Percentiles rank a stretch among this genome's conserved stretches.
Conservation (phyloP, 2,888 invertebrate species). For the Macrophya annulata region DNA sequence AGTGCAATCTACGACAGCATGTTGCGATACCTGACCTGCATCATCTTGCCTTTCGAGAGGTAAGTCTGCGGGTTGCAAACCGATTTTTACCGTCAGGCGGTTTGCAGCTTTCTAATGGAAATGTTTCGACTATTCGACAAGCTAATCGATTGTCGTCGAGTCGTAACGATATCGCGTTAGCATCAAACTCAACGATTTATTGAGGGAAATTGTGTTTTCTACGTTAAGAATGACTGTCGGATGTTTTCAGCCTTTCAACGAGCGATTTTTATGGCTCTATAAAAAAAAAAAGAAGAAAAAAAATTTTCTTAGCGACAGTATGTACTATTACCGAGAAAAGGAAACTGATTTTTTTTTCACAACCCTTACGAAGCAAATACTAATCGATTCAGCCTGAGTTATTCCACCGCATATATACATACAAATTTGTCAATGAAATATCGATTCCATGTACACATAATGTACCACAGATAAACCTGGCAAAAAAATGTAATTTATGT, state of each 20-base stretch:
- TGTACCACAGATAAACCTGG: background rate
- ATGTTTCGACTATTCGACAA: constrained; percentile 36
- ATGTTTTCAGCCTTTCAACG: constrained; percentile 35
- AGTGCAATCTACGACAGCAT: background rate
- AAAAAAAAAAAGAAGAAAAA: background rate
- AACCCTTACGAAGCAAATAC: constrained; percentile 24
- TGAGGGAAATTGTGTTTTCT: constrained; percentile 34
- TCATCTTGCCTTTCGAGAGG: background rate
- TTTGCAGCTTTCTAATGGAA: constrained; percentile 21
- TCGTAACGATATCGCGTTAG: constrained; percentile 36
- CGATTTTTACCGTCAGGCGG: constrained; percentile 20
- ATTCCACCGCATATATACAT: background rate
- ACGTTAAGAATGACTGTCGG: constrained; percentile 20
- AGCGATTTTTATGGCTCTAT: constrained; percentile 33
- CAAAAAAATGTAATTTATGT: background rate
- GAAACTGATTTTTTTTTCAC: background rate
- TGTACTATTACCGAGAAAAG: constrained; percentile 14
- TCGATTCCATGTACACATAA: background rate
- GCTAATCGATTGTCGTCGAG: constrained; percentile 39
- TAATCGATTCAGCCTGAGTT: constrained; percentile 7
- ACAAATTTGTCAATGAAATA: constrained; percentile 1
- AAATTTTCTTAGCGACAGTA: background rate
- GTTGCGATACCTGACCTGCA: constrained; percentile 16
- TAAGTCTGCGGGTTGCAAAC: background rate
- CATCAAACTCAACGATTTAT: constrained; percentile 34